These are phyloP conservation scores for Hemiscyllium ocellatum DNA, from an alignment of 2,113 vertebrate genomes.

Conservation along the genomic window DNA sequence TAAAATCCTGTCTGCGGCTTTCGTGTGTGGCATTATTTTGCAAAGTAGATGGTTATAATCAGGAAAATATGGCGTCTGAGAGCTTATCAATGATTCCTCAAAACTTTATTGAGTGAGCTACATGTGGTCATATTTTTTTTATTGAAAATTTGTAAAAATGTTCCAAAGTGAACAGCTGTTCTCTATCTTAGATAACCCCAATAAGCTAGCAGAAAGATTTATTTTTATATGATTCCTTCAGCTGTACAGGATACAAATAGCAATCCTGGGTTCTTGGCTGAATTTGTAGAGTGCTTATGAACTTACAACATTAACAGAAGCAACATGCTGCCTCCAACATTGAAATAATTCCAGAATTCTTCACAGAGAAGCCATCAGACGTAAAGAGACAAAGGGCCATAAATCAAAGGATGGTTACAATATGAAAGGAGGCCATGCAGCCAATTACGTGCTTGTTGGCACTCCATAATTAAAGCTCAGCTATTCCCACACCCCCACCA, in stretches of 20 bases:
- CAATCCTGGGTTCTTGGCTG: not conserved
- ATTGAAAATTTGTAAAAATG: not conserved
- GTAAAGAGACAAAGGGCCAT: not conserved
- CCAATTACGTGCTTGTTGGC: not conserved
- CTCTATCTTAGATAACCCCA: not conserved
- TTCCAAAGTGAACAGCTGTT: conserved; percentile 3
- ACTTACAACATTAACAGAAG: not conserved
- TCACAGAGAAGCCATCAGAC: not conserved
- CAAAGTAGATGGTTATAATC: not conserved
- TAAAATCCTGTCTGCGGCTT: not conserved
- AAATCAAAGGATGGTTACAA: not conserved
- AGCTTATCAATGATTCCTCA: not conserved
- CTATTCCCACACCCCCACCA: not conserved
- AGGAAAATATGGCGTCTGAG: not conserved
- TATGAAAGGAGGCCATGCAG: not conserved
- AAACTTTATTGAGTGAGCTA: not conserved
- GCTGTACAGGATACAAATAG: not conserved
- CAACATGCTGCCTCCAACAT: not conserved
- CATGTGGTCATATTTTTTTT: not conserved
- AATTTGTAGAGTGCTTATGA: not conserved
- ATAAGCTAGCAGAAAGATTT: not conserved
- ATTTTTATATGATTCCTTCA: not conserved
- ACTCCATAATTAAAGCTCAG: not conserved
- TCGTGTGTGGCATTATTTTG: not conserved
- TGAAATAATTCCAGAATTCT: not conserved